phyloP scores from a whole-genome alignment of 2,797 vertebrate genomes.

The Syndactyla subalaris region DNA sequence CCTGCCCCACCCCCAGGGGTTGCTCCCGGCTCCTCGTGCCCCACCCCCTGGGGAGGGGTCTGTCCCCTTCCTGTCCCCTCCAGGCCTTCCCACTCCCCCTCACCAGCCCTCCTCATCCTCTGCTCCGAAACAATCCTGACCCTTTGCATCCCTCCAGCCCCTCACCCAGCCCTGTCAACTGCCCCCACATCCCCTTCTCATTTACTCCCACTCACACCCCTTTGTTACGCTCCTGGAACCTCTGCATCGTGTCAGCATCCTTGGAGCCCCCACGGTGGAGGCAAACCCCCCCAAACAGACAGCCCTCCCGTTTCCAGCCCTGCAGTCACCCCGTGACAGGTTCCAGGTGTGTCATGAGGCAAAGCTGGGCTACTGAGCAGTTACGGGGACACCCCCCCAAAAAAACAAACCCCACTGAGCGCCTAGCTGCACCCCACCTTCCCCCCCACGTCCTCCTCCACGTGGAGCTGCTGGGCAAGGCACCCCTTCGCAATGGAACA shows the following conservation, averaged over 20 bases:
- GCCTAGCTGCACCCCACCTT: not conserved
- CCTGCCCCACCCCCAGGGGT: not conserved
- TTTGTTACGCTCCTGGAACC: not conserved
- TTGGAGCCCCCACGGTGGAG: not conserved
- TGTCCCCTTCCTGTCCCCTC: not conserved
- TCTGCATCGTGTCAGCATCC: not conserved
- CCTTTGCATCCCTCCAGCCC: not conserved
- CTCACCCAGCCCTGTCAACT: not conserved
- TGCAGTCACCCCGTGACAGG: not conserved
- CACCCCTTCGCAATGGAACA: not conserved
- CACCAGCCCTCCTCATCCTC: not conserved
- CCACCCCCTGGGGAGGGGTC: fast-evolving
- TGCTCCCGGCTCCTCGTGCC: not conserved
- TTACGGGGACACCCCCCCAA: fast-evolving
- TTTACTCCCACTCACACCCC: too few relatives aligned
- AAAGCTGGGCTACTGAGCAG: not conserved
- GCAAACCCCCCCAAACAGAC: fast-evolving
- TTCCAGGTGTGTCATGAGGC: not conserved
- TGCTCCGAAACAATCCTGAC: not conserved
- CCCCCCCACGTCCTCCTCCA: too few relatives aligned
- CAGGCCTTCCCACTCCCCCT: too few relatives aligned
- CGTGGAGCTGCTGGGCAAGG: not conserved
- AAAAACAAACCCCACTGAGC: not conserved
- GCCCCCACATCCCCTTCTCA: not conserved
- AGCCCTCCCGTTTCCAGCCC: not conserved